Evolutionary conservation across 2,888 invertebrate species (phyloP).

Genomic region (Epirrhoe tristata): DNA sequence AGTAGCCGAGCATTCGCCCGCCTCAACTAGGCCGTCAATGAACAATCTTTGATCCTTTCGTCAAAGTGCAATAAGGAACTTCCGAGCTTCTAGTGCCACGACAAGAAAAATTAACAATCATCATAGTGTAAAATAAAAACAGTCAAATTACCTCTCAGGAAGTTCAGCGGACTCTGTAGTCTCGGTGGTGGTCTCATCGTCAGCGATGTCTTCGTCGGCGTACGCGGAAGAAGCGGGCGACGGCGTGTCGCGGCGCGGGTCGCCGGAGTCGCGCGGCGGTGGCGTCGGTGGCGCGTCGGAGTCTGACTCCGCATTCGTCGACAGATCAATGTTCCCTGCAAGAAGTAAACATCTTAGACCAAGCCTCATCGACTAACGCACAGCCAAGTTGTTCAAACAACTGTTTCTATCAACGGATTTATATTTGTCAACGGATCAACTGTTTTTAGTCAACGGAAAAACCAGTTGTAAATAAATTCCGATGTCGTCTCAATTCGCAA

Average conservation of each 20-base stretch:
- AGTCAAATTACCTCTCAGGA: slow-evolving; percentile 7
- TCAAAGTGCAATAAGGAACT: too few species aligned
- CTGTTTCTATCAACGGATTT: too few species aligned
- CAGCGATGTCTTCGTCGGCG: slow-evolving; percentile 66
- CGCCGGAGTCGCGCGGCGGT: slow-evolving; percentile 51
- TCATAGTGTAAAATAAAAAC: too few species aligned
- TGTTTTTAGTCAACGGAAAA: too few species aligned
- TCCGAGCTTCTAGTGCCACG: too few species aligned
- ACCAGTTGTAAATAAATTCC: too few species aligned
- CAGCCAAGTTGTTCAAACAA: background rate
- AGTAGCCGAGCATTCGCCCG: too few species aligned
- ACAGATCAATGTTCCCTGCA: slow-evolving; percentile 60
- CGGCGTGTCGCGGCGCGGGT: slow-evolving; percentile 51
- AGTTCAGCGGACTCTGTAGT: slow-evolving; percentile 14
- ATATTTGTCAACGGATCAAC: too few species aligned
- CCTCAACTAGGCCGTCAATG: too few species aligned
- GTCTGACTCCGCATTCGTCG: slow-evolving; percentile 51
- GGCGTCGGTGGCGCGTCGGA: slow-evolving; percentile 61
- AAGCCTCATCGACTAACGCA: background rate
- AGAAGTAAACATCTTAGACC: background rate
- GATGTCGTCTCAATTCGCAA: too few species aligned
- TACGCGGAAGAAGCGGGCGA: slow-evolving; percentile 53
- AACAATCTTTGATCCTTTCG: too few species aligned
- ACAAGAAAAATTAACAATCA: background rate
- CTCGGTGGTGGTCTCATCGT: slow-evolving; percentile 52